Conservation (phyloP, 2,888 invertebrate genomes). For the Prionchulus punctatus region DNA sequence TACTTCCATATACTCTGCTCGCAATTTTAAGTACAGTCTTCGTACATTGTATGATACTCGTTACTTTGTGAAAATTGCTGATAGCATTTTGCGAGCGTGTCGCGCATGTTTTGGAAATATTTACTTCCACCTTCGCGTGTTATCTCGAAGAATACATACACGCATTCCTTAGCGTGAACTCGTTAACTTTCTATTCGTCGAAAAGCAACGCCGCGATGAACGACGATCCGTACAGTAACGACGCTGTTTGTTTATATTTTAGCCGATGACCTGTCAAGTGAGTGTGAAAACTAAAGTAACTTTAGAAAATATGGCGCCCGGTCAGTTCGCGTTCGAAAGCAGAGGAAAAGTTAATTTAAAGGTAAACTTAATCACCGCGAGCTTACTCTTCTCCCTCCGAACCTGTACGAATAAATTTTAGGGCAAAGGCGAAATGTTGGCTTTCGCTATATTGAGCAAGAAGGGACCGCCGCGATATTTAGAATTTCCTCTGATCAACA, state of each 20-base stretch:
- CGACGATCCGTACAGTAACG: too few species aligned
- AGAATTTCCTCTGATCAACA: constrained; percentile 1
- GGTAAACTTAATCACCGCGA: constrained; percentile 1
- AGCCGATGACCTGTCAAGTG: constrained; percentile 20
- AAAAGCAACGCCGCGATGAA: too few species aligned
- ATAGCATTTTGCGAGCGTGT: background rate
- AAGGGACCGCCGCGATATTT: constrained; percentile 7
- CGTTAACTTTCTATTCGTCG: too few species aligned
- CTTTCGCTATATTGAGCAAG: constrained; percentile 7
- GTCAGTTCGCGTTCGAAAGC: constrained; percentile 13
- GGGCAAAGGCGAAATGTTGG: constrained; percentile 11
- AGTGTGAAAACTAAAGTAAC: constrained; percentile 17
- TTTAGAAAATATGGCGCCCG: constrained; percentile 17
- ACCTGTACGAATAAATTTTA: background rate
- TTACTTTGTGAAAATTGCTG: background rate
- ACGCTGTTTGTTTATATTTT: too few species aligned
- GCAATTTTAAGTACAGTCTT: background rate
- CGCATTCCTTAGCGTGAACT: too few species aligned
- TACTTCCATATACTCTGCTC: background rate
- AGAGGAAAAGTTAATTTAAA: constrained; percentile 14
- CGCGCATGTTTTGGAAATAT: too few species aligned
- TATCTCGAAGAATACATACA: too few species aligned
- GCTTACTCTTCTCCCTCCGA: background rate
- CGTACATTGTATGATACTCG: background rate
- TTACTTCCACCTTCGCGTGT: too few species aligned